Evolutionary conservation across 2,797 vertebrate genomes (phyloP), one percentile per base, ranked within the genome.

Genomic region (Melanotaenia boesemani): DNA sequence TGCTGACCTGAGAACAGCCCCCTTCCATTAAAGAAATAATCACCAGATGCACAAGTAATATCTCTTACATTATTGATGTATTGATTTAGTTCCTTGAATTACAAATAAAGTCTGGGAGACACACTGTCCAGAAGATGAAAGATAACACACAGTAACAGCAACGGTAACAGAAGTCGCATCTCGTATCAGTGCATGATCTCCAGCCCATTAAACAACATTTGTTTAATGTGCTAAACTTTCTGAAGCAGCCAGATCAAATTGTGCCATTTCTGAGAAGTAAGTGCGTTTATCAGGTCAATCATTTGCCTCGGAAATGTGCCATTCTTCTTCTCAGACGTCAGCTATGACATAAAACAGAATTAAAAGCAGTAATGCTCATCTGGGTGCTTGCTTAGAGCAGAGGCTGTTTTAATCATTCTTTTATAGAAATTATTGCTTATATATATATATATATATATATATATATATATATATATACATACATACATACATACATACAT

Each of bases 21-120:
- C 22, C 26, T 70, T 57, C 72, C 65, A 26, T 32, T 60, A 79
- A 74, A 81, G 67, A 84, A 72, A 74, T 89, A 76, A 89, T 89
- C 85, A 88, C 84, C 75, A 78, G 81, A 64, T 81, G 67, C 66
- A 75, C 52, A 0, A 28, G 83, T 79, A 90, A 86, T 90, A 87
- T 74, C 76, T 88, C 84, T 70, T 86, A 85, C 90, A 89, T 89
- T 82, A 87, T 87, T 79, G 81, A 85, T 62, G 76, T 89, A 91
- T 92, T 86, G 86, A 92, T 91, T 90, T 84, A 86, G 80, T 89
- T 84, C 73, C 78, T 88, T 52, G 71, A 82, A 89, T 87, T 62
- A 72, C 37, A 81, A 88, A 88, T 60, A 61, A 74, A 39, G 58
- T 77, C 61, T 62, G 28, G 63, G 72, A 82, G 75, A 81, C 82